These are phyloP conservation scores for Aricia agestis DNA, from an alignment of 1,140 invertebrate genomes.

Conservation along the genomic window DNA sequence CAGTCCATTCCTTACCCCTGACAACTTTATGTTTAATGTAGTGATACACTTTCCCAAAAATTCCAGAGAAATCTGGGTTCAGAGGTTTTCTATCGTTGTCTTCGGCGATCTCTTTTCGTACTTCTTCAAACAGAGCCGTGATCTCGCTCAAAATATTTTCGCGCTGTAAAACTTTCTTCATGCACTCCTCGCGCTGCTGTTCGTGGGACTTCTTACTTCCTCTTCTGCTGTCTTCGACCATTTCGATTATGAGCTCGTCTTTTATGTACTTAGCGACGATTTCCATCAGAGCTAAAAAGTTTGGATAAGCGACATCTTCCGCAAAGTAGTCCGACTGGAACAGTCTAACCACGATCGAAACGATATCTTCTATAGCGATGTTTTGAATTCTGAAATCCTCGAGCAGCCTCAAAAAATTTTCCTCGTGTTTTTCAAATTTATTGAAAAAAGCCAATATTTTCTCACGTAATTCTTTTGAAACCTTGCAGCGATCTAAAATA, in stretches of 20 bases:
- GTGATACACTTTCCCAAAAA: background rate
- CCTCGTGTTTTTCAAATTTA: background rate
- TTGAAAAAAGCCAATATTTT: background rate
- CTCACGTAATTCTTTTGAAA: background rate
- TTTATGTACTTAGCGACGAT: background rate
- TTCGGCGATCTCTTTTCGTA: background rate
- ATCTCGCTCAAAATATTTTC: background rate
- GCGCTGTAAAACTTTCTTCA: background rate
- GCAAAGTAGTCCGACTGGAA: background rate
- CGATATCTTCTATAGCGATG: background rate
- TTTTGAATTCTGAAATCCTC: background rate
- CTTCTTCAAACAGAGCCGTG: background rate
- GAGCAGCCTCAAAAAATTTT: background rate
- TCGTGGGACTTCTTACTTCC: background rate
- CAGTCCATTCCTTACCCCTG: background rate
- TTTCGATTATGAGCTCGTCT: background rate
- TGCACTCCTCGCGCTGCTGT: background rate
- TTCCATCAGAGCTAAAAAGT: constrained; percentile 1
- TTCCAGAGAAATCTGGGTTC: background rate
- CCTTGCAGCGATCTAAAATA: background rate
- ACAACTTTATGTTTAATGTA: background rate
- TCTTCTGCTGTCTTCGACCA: background rate
- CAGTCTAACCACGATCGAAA: background rate
- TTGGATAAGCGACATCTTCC: background rate
- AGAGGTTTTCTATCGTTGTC: background rate